Evolutionary conservation across 1,140 invertebrate species (phyloP), one percentile per base, ranked within the genome.

Genomic region (Papilio xuthus): DNA sequence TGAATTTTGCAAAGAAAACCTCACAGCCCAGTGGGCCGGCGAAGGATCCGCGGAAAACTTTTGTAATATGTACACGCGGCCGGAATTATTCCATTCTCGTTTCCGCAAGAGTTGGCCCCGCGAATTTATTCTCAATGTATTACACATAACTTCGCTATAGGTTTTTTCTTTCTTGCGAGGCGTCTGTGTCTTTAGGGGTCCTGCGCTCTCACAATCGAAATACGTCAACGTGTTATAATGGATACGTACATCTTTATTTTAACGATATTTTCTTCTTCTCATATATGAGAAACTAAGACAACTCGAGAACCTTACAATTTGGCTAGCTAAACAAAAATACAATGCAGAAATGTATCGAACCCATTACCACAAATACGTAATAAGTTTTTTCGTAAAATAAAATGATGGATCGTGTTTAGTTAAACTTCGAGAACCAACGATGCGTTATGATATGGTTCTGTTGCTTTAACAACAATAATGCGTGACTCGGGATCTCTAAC

Each of bases 1-100:
- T 76, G 70, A 73, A 47, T 80, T 37, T 78, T 53, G 76, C 56
- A 80, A 78, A 80, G 81, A 79, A 80, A 78, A 82, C 74, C 70
- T 71, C 67, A 72, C 75, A 71, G 77, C 73, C 76, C 82, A 80
- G 60, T 77, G 79, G 79, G 23, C 78, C 79, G 82, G 41, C 71
- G 71, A 44, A 47, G 75, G n/a, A 37, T 71, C 56, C 70, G 71
- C 71, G 71, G 71, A 79, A 79, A 80, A 83, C 74, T 78, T 83
- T 81, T 80, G 71, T 47, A 73, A 73, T 73, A 73, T 73, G 71
- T 70, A 70, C 69, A 41, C 41, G 71, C 71, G 71, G 20, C 71
- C 37, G 23, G 71, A 73, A 73, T 73, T 73, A 73, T 73, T 73
- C 71, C 71, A 44, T 73, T 73, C 71, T 47, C 42, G 42, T 73